These are phyloP conservation scores for Galeopterus variegatus DNA, from an alignment of 2,113 vertebrate species.

Conservation along the genomic window DNA sequence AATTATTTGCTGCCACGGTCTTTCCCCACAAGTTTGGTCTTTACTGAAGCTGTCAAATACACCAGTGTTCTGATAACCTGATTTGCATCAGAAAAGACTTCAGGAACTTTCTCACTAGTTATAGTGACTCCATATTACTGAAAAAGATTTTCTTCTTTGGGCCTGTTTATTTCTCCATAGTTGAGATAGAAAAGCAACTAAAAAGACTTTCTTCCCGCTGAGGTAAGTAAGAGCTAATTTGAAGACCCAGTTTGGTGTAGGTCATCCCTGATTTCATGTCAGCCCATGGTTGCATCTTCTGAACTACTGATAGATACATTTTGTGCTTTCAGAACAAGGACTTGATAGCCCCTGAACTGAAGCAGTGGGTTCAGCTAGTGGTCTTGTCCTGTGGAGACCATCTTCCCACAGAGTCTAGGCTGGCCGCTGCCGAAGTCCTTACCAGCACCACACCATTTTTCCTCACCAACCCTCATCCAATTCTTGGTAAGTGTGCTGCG, in stretches of 20 bases:
- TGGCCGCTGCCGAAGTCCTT: constrained; percentile 92
- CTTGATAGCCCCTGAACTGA: constrained; percentile 75
- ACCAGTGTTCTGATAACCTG: not conserved
- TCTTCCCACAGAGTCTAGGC: constrained; percentile 92
- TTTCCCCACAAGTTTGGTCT: constrained; percentile 40
- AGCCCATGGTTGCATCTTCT: rapidly evolving
- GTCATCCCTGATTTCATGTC: not conserved
- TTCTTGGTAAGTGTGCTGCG: constrained; percentile 91
- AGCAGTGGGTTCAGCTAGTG: constrained; percentile 92
- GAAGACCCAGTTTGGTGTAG: not conserved
- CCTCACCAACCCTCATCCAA: constrained; percentile 87
- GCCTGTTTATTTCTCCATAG: constrained; percentile 36
- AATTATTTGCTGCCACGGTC: not conserved
- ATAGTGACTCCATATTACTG: not conserved
- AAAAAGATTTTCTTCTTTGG: constrained; percentile 25
- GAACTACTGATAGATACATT: not conserved
- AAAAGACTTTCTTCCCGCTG: not conserved
- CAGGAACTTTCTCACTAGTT: not conserved
- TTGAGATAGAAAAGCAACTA: constrained; percentile 9
- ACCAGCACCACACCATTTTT: constrained; percentile 88
- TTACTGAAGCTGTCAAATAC: not conserved
- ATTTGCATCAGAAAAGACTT: not conserved
- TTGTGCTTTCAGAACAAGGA: constrained; percentile 82
- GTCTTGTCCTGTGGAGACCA: constrained; percentile 92
- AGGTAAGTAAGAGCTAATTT: not conserved